Percentiles rank a stretch among this genome's conserved stretches.
Evolutionary conservation across 2,888 invertebrate species (phyloP).

Genomic region (Metacarcinus magister): DNA sequence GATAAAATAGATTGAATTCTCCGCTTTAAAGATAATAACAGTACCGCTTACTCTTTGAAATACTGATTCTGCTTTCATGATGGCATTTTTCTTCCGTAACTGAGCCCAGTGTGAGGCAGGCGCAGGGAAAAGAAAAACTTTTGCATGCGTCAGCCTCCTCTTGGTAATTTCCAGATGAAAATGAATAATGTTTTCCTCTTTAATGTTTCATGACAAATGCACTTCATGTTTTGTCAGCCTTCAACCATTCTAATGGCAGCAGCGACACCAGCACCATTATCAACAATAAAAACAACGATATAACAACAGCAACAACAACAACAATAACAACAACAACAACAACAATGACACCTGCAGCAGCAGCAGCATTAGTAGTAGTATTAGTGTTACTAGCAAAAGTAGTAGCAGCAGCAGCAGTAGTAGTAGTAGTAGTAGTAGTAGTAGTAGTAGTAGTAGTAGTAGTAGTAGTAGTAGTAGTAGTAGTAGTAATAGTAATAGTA

Average conservation of each 20-base stretch:
- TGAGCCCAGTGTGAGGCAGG: too few relatives aligned
- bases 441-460: not conserved
- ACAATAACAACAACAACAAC: not conserved
- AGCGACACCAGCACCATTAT: not conserved
- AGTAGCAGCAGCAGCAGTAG: not conserved
- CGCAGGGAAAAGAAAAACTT: too few relatives aligned
- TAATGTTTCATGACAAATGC: not conserved
- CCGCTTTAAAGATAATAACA: too few relatives aligned
- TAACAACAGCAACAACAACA: not conserved
- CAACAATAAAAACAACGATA: not conserved
- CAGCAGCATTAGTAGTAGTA: not conserved
- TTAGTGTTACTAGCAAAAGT: not conserved
- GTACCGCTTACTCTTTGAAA: too few relatives aligned
- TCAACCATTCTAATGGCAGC: not conserved
- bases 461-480: not conserved
- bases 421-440: not conserved
- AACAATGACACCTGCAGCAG: not conserved
- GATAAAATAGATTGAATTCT: too few relatives aligned
- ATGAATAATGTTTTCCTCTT: not conserved
- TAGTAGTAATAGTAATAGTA: conserved; percentile 49
- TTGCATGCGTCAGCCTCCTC: too few relatives aligned
- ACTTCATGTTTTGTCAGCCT: not conserved
- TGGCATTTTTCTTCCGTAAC: too few relatives aligned
- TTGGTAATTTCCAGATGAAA: too few relatives aligned
- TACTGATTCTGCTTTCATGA: too few relatives aligned